phyloP scores from a whole-genome alignment of 2,113 vertebrate species.

The Bothrops jararaca region DNA sequence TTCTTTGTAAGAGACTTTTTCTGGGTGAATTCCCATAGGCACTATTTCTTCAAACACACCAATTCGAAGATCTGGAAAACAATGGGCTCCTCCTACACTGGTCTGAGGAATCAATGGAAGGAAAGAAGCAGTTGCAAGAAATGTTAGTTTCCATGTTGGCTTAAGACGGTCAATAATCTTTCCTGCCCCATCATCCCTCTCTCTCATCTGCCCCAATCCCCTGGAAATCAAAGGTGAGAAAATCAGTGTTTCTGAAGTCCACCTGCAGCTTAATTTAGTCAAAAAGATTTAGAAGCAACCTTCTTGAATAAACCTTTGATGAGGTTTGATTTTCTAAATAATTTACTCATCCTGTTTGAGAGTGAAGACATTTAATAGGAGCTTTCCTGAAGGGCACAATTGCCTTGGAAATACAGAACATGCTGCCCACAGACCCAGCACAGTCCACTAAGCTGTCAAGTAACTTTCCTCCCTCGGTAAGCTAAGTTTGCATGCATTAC shows the following conservation, averaged over 20 bases:
- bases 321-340: not conserved
- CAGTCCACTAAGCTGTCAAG: not conserved
- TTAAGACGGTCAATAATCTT: not conserved
- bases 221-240: not conserved
- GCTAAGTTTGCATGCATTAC: not conserved
- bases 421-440: not conserved
- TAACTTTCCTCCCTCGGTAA: not conserved
- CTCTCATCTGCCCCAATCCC: not conserved
- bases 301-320: not conserved
- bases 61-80: constrained; percentile 87
- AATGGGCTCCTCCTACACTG: constrained; percentile 85
- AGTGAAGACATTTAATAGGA: not conserved
- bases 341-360: not conserved
- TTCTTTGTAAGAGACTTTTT: constrained; percentile 80
- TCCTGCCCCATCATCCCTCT: not conserved
- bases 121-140: constrained; percentile 22
- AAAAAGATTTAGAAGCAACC: not conserved
- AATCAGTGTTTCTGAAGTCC: not conserved
- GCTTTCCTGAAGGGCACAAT: not conserved
- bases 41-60: constrained; percentile 92
- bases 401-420: not conserved
- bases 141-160: not conserved
- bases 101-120: constrained; percentile 69
- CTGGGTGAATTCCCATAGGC: constrained; percentile 91
- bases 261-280: not conserved